A percentile compares a stretch with the other conserved stretches of the same genome.
Conservation (phyloP, 2,888 invertebrate species). For the Neoitamus cyanurus region DNA sequence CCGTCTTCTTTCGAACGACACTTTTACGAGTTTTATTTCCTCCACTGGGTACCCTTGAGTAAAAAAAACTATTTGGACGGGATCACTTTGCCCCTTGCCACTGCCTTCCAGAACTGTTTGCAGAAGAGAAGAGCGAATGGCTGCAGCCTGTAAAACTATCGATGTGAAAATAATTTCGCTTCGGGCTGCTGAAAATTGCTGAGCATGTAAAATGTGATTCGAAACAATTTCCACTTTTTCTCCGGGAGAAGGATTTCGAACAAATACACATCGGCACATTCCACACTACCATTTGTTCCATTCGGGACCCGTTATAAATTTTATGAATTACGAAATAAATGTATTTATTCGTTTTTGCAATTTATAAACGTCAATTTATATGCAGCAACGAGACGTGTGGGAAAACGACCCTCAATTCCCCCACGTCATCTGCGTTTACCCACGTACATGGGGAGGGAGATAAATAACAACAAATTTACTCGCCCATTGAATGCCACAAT, state of each 20-base stretch:
- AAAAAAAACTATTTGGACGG: background rate
- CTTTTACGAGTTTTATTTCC: background rate
- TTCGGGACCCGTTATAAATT: background rate
- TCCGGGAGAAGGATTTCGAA: background rate
- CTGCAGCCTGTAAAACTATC: background rate
- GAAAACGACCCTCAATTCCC: background rate
- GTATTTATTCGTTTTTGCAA: background rate
- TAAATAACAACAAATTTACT: background rate
- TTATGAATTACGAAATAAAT: background rate
- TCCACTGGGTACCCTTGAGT: background rate
- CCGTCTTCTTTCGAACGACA: background rate
- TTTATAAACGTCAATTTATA: slow-evolving; percentile 9
- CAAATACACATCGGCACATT: background rate
- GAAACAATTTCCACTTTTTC: background rate
- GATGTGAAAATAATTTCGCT: background rate
- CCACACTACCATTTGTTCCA: background rate
- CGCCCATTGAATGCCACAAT: background rate
- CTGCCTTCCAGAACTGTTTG: background rate
- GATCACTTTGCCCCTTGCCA: background rate
- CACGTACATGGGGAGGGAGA: background rate
- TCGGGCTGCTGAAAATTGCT: background rate
- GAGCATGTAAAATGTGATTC: background rate
- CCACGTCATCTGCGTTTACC: background rate
- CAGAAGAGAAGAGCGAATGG: background rate
- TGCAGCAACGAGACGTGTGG: background rate